Evolutionary conservation across 2,797 vertebrate species (phyloP), one percentile per base, ranked within the genome.

Genomic region (Eurystomus glaucurus): DNA sequence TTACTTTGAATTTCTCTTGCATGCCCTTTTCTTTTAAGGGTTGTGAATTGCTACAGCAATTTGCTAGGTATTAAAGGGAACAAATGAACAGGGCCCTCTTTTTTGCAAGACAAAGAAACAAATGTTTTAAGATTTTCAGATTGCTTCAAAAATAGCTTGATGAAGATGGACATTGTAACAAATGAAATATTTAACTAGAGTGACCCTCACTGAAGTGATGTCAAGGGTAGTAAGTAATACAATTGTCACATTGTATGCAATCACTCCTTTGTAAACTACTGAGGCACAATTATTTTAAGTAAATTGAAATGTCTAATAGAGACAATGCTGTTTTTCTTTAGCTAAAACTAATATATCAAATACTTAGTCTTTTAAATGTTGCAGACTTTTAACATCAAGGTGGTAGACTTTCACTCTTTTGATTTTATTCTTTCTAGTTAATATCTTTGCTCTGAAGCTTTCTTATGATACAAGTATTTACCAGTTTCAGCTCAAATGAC

Each of bases 151-250:
- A 97, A 85, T 96, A 85, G 74, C 66, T 88, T 96, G 92, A 94
- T 96, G 95, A 96, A 96, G 94, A 95, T 79, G 85, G 94, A 95
- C 93, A 37, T 95, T 80, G 64, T 39, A 93, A 90, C 82, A 94
- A 96, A 96, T 77, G 92, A 91, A 97, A 97, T 96, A 91, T 93
- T 94, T 93, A 94, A 91, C 93, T 93, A 77, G 95, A 91, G 82
- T 96, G 93, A 96, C 94, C 95, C 94, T 84, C 68, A 51, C 83
- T 93, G 91, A 93, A 93, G 83, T 85, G 91, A 96, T 95, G 95
- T 94, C 94, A 94, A 90, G 94, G 78, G 91, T 86, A 90, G 94
- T 94, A 96, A 97, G 86, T 96, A 96, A 96, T 93, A 88, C 94
- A 94, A 68, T 91, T 96, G 93, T 92, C 81, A 92, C 75, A 75